phyloP scores from a whole-genome alignment of 2,113 vertebrate species.

The Mellivora capensis region DNA sequence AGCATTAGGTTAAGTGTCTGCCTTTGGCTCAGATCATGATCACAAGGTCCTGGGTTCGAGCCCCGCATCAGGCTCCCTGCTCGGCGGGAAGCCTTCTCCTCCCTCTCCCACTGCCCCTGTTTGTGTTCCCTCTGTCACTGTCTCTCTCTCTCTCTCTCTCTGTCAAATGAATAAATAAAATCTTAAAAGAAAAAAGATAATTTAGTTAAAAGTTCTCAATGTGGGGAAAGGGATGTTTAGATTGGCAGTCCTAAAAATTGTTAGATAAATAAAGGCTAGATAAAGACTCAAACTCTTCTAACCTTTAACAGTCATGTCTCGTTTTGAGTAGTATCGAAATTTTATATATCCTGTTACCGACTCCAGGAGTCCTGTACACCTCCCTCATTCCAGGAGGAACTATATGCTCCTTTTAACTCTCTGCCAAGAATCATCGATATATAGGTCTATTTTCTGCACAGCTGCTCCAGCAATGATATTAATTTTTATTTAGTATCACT shows the following conservation, averaged over 20 bases:
- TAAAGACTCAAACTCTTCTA: not conserved
- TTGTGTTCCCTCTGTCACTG: no score
- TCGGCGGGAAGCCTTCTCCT: no score
- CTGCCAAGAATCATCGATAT: not conserved
- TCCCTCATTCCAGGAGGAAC: not conserved
- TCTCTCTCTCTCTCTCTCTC: no score
- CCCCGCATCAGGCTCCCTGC: no score
- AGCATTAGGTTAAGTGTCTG: no score
- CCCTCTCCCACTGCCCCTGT: no score
- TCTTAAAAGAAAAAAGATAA: not conserved
- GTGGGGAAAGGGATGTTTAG: not conserved
- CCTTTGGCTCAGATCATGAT: no score
- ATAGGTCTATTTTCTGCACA: not conserved
- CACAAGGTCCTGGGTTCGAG: no score
- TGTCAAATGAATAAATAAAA: no score
- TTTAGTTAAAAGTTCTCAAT: not conserved
- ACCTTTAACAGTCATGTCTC: not conserved
- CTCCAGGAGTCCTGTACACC: not conserved
- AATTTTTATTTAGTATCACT: not conserved
- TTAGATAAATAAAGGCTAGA: not conserved
- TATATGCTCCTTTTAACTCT: not conserved
- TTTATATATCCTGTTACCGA: not conserved
- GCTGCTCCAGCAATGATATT: not conserved
- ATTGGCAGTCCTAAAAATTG: not conserved
- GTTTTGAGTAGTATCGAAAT: not conserved